Evolutionary conservation across 2,797 vertebrate genomes (phyloP), one percentile per base, ranked within the genome.

Genomic region (Austrolebias charrua): DNA sequence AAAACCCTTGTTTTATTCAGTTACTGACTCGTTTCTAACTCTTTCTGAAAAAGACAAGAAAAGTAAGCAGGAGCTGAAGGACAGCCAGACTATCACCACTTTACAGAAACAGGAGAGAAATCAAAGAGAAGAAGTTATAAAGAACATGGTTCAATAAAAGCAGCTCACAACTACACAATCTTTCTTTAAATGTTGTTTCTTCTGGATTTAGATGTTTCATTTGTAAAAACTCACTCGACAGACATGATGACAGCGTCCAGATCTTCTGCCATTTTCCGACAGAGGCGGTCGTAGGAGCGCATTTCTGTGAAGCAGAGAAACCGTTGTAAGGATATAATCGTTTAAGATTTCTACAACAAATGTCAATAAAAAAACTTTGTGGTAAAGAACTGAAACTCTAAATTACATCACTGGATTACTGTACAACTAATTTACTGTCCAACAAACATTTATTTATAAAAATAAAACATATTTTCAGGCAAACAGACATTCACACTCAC

Each of bases 171-270:
- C 6, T 11, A 24, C 20, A 24, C 13, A 8, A 29, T 29, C 12
- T 24, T 20, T 19, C 1, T 29, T 29, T 16, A 29, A 16, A 24
- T 19, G 20, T 20, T 54, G 33, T 38, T 15, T 13, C 38, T 13
- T 40, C 38, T 12, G 11, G 46, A 13, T 46, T 18, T 9, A 46
- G 19, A 46, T 16, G 9, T 11, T 44, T 29, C 29, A 15, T n/a
- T n/a, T 45, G 6, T 28, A 1, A 28, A 48, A 92, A 89, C 97
- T 95, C 80, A 99, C 97, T 98, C 96, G 4, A 98, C 88, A 49
- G 97, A 97, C 78, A 98, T 88, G 51, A 99, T 33, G 8, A 99
- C 95, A 2, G 95, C 94, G 0, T 96, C 94, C 85, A 99, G 78
- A 49, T 95, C 94, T 76, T 96, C 90, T 0, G 95, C 94, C 93